Percentiles rank a stretch among this genome's conserved stretches.
Conservation (phyloP, 2,888 invertebrate species). For the Rhagium mordax region DNA sequence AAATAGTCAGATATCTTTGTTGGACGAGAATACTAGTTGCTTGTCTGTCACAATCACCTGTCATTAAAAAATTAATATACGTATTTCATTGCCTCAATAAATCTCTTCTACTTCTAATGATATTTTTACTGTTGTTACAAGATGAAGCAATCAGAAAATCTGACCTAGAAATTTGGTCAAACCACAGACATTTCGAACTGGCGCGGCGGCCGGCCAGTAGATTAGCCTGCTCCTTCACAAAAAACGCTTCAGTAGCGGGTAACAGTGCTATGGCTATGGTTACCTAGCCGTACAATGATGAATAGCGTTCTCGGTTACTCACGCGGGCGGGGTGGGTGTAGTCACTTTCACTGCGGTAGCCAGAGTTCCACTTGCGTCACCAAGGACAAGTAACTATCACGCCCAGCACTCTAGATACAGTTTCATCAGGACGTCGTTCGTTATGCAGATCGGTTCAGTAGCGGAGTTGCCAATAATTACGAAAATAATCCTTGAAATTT, state of each 20-base stretch:
- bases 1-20: background rate
- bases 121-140: background rate
- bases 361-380: conserved; percentile 57
- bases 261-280: background rate
- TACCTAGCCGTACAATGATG: conserved; percentile 5
- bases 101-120: background rate
- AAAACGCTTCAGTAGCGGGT: background rate
- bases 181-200: background rate
- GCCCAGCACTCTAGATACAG: conserved; percentile 49
- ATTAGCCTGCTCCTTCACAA: background rate
- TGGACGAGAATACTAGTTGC: background rate
- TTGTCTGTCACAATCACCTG: background rate
- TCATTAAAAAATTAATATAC: background rate
- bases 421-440: conserved; percentile 47
- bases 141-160: background rate
- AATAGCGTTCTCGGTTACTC: conserved; percentile 45
- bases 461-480: background rate
- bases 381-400: conserved; percentile 60
- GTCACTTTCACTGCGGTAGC: conserved; percentile 62
- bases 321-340: conserved; percentile 63
- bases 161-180: background rate
- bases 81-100: background rate
- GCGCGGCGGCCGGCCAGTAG: background rate
- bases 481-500: background rate
- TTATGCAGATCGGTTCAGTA: conserved; percentile 37